Evolutionary conservation across 2,113 vertebrate genomes (phyloP).

Genomic region (Anhinga rufa): DNA sequence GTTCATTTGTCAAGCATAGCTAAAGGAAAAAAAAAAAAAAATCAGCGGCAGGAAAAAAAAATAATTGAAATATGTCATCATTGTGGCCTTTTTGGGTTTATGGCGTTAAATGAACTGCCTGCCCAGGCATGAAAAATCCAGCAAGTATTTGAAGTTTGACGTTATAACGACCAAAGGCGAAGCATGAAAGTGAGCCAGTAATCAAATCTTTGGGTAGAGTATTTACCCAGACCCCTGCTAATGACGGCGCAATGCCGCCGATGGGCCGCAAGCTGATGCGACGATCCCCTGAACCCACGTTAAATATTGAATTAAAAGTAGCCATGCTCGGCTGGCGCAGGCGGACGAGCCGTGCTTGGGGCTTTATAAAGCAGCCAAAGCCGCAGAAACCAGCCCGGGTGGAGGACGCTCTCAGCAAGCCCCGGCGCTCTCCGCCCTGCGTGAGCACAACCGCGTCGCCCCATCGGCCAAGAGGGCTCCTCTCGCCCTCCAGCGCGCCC

Average conservation of each 20-base stretch:
- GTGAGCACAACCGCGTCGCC: neutral
- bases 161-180: neutral
- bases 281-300: too few species aligned
- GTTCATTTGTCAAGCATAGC: conserved; percentile 57
- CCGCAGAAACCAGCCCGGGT: neutral
- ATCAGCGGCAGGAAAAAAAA: neutral
- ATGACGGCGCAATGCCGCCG: neutral
- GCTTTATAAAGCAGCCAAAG: neutral
- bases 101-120: conserved; percentile 16
- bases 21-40: conserved; percentile 19
- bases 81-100: conserved; percentile 42
- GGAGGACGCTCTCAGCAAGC: neutral
- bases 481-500: neutral
- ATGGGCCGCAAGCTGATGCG: neutral
- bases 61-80: conserved; percentile 42
- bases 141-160: conserved; percentile 32
- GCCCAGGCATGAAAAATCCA: conserved; percentile 18
- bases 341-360: too few species aligned
- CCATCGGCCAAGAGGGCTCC: neutral
- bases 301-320: neutral
- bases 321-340: neutral
- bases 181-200: neutral
- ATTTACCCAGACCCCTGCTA: neutral
- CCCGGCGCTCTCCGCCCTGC: too few species aligned
- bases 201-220: neutral